Base-by-base conservation (phyloP, 1,140 invertebrate genomes). In the Dicyema japonicum region DNA sequence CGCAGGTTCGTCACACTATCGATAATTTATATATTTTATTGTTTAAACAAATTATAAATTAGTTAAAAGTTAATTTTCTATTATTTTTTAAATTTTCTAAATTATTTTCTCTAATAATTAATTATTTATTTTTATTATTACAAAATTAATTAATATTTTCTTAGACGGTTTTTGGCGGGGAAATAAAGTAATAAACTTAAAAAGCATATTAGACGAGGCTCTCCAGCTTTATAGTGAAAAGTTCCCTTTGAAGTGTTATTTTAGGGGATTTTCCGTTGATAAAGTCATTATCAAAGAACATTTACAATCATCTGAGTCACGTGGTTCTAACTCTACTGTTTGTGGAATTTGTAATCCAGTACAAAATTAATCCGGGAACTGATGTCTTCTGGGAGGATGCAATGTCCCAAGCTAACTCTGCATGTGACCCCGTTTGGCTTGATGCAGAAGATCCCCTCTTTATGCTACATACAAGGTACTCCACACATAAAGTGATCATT, bases 391-490 rank as follows among this genome's bases (percentile, higher is more conserved):
- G 75, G 72, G 65, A 82, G 40, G 66, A 75, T 14, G 60, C 71
- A 35, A 65, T 82, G 56, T 61, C 24, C 2, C 26, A 29, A 9
- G 34, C 63, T 8, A 64, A 64, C 4, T 56, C 61, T 1, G 62
- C 62, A 22, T 85, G 74, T 50, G 42, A 49, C 8, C 40, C 44
- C 15, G 44, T 47, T 22, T 33, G 36, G 24, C 44, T 61, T 43
- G 42, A 51, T 18, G 51, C 56, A 28, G 57, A 60, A 35, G 59
- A 61, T 41, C 41, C 44, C 8, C 41, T 60, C 12, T 61, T 92
- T 42, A 80, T 92, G 63, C 56, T 92, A 1, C 92, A 92, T 44
- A 92, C 82, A 1, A 22, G 75, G 54, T 76, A 5, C 75, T 76
- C 45, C 71, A 71, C 39, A 71, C 67, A 67, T 47, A 49, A 38